Percentiles rank a stretch among this genome's conserved stretches.
phyloP scores from a whole-genome alignment of 2,888 invertebrate genomes.

The Pandemis cinnamomeana region DNA sequence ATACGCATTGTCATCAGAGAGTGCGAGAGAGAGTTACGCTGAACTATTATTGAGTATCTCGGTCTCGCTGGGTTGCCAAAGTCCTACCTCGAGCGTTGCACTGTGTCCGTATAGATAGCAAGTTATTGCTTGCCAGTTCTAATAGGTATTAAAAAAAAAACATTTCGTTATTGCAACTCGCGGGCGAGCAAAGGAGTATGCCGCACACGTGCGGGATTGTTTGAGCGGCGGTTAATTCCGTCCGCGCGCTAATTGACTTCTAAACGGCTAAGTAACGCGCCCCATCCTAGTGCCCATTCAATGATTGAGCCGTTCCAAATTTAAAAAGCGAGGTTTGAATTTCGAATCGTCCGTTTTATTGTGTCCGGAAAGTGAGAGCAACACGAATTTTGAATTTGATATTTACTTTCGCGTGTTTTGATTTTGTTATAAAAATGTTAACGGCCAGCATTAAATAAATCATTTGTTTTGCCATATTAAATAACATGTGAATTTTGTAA shows the following conservation, averaged over 20 bases:
- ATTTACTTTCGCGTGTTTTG: not conserved
- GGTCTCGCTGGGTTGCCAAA: too few relatives aligned
- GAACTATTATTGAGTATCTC: too few relatives aligned
- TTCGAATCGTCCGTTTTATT: constrained; percentile 25
- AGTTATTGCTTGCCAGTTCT: too few relatives aligned
- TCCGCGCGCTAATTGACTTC: constrained; percentile 74
- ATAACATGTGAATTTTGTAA: too few relatives aligned
- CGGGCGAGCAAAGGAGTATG: constrained; percentile 1
- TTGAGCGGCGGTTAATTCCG: constrained; percentile 64
- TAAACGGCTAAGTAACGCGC: constrained; percentile 66
- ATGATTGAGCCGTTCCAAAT: constrained; percentile 60
- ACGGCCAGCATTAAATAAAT: not conserved
- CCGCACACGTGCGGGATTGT: constrained; percentile 66
- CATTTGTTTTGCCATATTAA: too few relatives aligned
- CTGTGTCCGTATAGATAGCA: too few relatives aligned
- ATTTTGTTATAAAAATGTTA: not conserved
- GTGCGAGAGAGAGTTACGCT: too few relatives aligned
- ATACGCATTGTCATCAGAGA: too few relatives aligned
- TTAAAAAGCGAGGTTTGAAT: constrained; percentile 37
- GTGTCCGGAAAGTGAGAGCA: constrained; percentile 11
- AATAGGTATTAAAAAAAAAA: not conserved
- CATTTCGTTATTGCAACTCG: not conserved
- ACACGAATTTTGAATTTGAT: not conserved
- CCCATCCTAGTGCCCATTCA: constrained; percentile 52
- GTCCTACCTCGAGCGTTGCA: too few relatives aligned